Evolutionary conservation across 2,888 invertebrate species (phyloP).

Genomic region (Drosophila meridiana): DNA sequence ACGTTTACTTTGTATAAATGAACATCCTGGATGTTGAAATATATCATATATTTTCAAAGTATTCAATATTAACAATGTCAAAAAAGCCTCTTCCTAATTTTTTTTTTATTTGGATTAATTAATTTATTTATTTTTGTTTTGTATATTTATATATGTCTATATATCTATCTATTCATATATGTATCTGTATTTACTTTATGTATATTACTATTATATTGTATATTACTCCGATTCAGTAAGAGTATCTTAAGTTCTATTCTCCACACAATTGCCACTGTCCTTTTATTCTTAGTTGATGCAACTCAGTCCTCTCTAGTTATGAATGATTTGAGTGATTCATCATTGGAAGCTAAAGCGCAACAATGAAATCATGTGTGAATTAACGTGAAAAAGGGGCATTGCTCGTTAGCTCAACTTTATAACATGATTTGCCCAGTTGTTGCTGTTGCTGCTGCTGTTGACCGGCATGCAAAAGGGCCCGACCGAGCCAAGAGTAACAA

Average conservation of each 20-base stretch:
- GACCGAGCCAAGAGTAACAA: slow-evolving; percentile 67
- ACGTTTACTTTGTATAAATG: too few relatives aligned
- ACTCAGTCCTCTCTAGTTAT: slow-evolving; percentile 18
- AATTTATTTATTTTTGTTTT: too few relatives aligned
- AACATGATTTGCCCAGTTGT: slow-evolving; percentile 18
- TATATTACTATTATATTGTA: not conserved
- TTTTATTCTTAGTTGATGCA: not conserved
- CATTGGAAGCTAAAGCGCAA: slow-evolving; percentile 26
- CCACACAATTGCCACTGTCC: not conserved
- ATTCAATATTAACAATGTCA: too few relatives aligned
- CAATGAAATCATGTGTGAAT: slow-evolving; percentile 63
- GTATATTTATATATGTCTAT: too few relatives aligned
- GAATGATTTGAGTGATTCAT: slow-evolving; percentile 62
- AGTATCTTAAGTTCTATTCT: not conserved
- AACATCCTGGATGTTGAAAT: too few relatives aligned
- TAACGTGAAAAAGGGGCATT: slow-evolving; percentile 51
- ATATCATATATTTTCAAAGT: too few relatives aligned
- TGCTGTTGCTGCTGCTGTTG: slow-evolving; percentile 6
- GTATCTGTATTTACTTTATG: not conserved
- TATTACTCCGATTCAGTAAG: not conserved
- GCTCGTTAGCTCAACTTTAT: slow-evolving; percentile 72
- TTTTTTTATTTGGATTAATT: too few relatives aligned
- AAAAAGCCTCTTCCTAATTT: too few relatives aligned
- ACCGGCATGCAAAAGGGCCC: slow-evolving; percentile 67
- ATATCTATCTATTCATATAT: not conserved